Conservation (phyloP, 2,113 vertebrate species). For the Leptosomus discolor region DNA sequence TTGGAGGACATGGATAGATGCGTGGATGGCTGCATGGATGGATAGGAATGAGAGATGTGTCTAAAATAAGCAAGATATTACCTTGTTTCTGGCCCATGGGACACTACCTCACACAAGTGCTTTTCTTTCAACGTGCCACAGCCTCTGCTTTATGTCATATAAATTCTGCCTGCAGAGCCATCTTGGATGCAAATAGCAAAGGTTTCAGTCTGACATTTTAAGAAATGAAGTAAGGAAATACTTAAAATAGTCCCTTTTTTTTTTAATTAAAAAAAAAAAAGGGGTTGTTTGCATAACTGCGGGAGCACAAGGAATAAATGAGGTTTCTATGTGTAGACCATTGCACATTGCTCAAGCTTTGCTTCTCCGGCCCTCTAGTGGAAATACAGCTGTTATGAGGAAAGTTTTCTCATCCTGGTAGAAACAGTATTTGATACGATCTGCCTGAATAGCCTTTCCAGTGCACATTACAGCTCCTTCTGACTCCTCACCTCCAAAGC, state of each 20-base stretch:
- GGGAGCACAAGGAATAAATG: neutral
- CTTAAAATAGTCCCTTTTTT: neutral
- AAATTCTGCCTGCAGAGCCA: neutral
- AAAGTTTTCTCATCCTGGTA: neutral
- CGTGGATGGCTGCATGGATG: neutral
- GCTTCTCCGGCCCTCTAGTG: slow-evolving; percentile 52
- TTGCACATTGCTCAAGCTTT: neutral
- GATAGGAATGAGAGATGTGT: neutral
- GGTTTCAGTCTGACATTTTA: neutral
- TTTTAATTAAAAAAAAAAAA: neutral
- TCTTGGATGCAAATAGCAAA: neutral
- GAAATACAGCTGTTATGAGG: neutral
- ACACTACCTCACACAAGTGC: neutral
- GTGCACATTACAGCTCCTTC: fast-evolving
- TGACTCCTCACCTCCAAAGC: neutral
- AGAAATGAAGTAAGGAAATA: neutral
- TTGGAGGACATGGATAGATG: neutral
- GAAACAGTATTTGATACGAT: fast-evolving
- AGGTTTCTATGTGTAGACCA: neutral
- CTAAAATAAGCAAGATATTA: neutral
- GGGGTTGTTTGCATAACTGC: neutral
- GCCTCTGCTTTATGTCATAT: neutral
- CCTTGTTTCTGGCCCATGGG: neutral
- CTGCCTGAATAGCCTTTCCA: neutral
- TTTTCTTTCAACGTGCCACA: fast-evolving